Conservation (phyloP, 1,140 invertebrate genomes). For the Pissodes strobi region DNA sequence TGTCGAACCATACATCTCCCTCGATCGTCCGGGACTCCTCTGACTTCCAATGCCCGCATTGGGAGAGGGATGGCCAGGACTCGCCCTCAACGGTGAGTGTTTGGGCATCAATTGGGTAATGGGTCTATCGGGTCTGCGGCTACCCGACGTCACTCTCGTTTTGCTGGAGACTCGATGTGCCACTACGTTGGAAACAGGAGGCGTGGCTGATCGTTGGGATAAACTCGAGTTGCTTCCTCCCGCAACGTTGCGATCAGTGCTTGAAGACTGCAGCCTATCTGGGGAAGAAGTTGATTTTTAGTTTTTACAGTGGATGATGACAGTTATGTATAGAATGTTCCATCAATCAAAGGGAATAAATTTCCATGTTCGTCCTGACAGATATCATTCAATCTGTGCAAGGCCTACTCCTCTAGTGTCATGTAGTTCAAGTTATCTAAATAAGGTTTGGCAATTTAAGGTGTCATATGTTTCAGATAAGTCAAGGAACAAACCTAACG, state of each 20-base stretch:
- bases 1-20: slow-evolving; percentile 40
- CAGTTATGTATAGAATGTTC: no score
- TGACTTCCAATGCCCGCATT: slow-evolving; percentile 34
- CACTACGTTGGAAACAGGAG: slow-evolving; percentile 47
- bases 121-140: slow-evolving; percentile 57
- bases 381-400: no score
- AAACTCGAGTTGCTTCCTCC: slow-evolving; percentile 45
- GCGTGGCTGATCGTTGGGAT: slow-evolving; percentile 54
- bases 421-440: no score
- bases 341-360: no score
- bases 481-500: no score
- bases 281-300: no score
- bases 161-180: slow-evolving; percentile 67
- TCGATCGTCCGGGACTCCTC: slow-evolving; percentile 40
- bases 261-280: slow-evolving; percentile 17
- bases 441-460: no score
- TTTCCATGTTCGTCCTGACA: no score
- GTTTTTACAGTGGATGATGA: no score
- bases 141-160: slow-evolving; percentile 66
- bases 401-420: no score
- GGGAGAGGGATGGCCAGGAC: slow-evolving; percentile 56
- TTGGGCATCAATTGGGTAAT: slow-evolving; percentile 56
- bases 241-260: slow-evolving; percentile 23
- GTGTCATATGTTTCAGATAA: background rate
- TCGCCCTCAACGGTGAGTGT: slow-evolving; percentile 60